Evolutionary conservation across 2,888 invertebrate species (phyloP).

Genomic region (Leptarthrus brevirostris): DNA sequence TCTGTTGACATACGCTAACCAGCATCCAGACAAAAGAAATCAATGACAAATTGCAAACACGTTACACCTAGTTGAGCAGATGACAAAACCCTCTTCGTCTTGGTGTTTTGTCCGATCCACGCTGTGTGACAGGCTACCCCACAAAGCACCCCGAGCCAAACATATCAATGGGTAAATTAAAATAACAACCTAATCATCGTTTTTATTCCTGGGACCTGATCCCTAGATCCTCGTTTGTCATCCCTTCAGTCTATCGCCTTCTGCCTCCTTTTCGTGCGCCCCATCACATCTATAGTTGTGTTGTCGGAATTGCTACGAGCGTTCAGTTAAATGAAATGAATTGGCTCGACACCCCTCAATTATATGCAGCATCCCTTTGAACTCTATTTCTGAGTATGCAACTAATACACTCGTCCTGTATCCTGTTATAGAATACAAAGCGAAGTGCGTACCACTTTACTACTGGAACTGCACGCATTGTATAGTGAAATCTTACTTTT

Average conservation of each 20-base stretch:
- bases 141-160: constrained; percentile 55
- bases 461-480: constrained; percentile 10
- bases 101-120: constrained; percentile 27
- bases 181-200: constrained; percentile 69
- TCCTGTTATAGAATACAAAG: not conserved
- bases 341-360: constrained; percentile 59
- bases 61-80: constrained; percentile 66
- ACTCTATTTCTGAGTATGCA: not conserved
- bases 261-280: constrained; percentile 36
- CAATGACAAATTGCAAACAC: constrained; percentile 62
- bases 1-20: constrained; percentile 55
- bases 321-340: constrained; percentile 59
- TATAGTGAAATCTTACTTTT: constrained; percentile 31
- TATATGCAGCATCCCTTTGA: constrained; percentile 53
- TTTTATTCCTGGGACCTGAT: constrained; percentile 53
- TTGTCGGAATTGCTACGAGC: constrained; percentile 51
- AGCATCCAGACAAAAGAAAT: constrained; percentile 53
- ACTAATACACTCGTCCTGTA: constrained; percentile 14
- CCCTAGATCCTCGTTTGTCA: constrained; percentile 52
- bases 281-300: constrained; percentile 34
- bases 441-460: constrained; percentile 15
- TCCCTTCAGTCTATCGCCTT: constrained; percentile 34
- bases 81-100: constrained; percentile 49
- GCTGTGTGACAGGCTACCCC: constrained; percentile 53
- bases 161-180: constrained; percentile 68